Evolutionary conservation across 2,113 vertebrate genomes (phyloP).

Genomic region (Cygnus buccinator): DNA sequence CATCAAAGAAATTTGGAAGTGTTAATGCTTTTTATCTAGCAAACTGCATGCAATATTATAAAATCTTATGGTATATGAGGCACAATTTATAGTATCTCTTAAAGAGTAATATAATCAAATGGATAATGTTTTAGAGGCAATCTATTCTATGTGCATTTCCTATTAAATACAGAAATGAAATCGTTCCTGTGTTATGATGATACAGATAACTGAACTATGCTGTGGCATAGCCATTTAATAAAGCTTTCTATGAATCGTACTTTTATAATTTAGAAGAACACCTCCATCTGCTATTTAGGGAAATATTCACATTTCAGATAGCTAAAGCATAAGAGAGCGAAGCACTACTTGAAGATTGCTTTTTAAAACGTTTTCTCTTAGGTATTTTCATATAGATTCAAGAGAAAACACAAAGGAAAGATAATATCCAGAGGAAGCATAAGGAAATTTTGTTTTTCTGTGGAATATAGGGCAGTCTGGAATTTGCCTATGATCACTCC

Average conservation of each 20-base stretch:
- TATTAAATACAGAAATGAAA: constrained; percentile 1
- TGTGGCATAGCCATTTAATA: background rate
- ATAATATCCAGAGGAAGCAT: background rate
- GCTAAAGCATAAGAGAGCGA: background rate
- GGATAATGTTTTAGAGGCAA: background rate
- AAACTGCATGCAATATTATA: background rate
- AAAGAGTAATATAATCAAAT: constrained; percentile 13
- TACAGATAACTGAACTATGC: background rate
- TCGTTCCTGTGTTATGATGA: background rate
- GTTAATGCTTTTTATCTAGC: background rate
- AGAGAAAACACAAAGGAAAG: background rate
- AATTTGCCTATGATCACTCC: background rate
- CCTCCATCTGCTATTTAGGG: background rate
- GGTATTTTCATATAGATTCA: background rate
- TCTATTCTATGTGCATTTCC: background rate
- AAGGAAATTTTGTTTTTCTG: background rate
- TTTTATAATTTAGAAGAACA: background rate
- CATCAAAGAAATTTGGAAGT: background rate
- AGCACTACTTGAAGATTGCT: background rate
- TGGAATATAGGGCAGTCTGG: background rate
- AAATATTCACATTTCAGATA: background rate
- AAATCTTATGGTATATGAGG: background rate
- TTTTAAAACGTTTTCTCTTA: background rate
- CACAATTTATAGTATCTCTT: background rate
- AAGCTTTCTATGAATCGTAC: background rate